Evolutionary conservation across 2,888 invertebrate species (phyloP).

Genomic region (Mythimna pallens): DNA sequence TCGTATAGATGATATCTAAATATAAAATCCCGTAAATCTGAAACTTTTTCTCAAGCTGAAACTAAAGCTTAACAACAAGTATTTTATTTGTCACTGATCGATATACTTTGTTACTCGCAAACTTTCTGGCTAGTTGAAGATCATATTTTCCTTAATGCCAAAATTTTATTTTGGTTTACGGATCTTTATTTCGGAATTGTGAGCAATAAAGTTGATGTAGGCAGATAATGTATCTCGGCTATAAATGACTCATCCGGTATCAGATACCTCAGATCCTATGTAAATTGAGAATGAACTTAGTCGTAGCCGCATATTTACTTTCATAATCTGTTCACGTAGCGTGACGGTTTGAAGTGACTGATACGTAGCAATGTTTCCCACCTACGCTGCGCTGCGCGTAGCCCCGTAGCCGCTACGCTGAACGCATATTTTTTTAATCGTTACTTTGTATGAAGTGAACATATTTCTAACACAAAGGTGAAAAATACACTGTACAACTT

Average conservation of each 20-base stretch:
- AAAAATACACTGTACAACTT: conserved; percentile 7
- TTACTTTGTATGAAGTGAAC: conserved; percentile 1
- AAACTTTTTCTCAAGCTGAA: conserved; percentile 52
- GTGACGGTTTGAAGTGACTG: conserved; percentile 6
- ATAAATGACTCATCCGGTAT: conserved; percentile 42
- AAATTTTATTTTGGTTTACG: conserved; percentile 40
- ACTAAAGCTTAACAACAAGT: conserved; percentile 48
- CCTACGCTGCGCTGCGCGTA: conserved; percentile 48
- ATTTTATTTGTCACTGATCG: conserved; percentile 51
- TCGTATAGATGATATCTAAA: conserved; percentile 20
- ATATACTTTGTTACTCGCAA: conserved; percentile 49
- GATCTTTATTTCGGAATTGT: conserved; percentile 2
- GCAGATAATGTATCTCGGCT: conserved; percentile 40
- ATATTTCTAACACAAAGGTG: not conserved
- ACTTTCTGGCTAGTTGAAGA: conserved; percentile 38
- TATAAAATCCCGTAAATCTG: conserved; percentile 54
- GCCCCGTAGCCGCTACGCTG: conserved; percentile 13
- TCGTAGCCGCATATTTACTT: conserved; percentile 16
- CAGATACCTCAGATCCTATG: conserved; percentile 17
- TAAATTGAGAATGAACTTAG: conserved; percentile 4
- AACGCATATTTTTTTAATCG: conserved; percentile 10
- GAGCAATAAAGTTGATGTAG: conserved; percentile 31
- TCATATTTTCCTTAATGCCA: conserved; percentile 46
- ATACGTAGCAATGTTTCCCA: conserved; percentile 22
- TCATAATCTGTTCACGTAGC: conserved; percentile 18